These are phyloP conservation scores for Anisognathus igniventris DNA, from an alignment of 2,797 vertebrate genomes.

Conservation along the genomic window DNA sequence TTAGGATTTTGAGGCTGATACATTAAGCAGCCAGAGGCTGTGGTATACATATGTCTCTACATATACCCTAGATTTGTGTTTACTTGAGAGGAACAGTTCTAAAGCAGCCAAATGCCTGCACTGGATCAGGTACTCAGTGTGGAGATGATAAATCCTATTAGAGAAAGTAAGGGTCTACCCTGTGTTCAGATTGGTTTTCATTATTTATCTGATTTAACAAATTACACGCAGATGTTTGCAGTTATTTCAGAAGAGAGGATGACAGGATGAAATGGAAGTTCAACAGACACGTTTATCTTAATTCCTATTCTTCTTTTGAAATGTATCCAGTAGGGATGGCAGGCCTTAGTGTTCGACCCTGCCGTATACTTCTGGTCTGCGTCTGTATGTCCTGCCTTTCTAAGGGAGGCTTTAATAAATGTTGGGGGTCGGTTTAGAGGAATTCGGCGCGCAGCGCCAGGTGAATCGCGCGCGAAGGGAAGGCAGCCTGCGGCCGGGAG, in stretches of 20 bases:
- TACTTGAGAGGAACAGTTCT: neutral
- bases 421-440: fast-evolving
- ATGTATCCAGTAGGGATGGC: neutral
- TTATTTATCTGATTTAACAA: neutral
- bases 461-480: fast-evolving
- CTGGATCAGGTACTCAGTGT: neutral
- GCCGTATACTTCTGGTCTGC: fast-evolving
- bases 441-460: fast-evolving
- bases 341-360: neutral
- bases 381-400: fast-evolving
- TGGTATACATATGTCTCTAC: neutral
- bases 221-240: neutral
- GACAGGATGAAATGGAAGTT: neutral
- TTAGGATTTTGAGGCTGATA: neutral
- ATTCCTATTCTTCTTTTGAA: neutral
- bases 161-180: neutral
- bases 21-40: neutral
- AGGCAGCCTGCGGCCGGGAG: fast-evolving
- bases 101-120: neutral
- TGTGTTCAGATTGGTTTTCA: neutral
- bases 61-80: neutral
- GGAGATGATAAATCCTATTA: neutral
- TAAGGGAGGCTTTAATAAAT: neutral
- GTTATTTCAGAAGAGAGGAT: neutral
- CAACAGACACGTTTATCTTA: neutral